phyloP scores from a whole-genome alignment of 2,888 invertebrate species.

The Drosophila antonietae region DNA sequence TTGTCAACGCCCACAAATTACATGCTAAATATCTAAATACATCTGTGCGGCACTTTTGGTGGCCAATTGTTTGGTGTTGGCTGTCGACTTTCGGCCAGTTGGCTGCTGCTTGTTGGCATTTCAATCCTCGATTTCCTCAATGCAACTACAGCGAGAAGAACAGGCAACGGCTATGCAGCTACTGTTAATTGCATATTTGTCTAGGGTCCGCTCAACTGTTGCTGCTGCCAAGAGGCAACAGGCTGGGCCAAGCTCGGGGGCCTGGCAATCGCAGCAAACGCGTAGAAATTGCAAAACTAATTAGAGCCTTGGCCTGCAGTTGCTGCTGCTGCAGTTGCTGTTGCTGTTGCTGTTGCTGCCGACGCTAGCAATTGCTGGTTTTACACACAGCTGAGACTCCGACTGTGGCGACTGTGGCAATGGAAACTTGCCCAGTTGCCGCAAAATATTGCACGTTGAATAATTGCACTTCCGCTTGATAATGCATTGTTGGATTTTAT shows the following conservation, averaged over 20 bases:
- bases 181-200: slow-evolving; percentile 81
- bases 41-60: slow-evolving; percentile 72
- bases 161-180: slow-evolving; percentile 41
- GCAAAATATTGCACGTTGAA: slow-evolving; percentile 81
- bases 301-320: slow-evolving; percentile 75
- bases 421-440: slow-evolving; percentile 57
- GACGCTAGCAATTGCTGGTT: slow-evolving; percentile 76
- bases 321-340: slow-evolving; percentile 15
- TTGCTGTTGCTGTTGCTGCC: slow-evolving; percentile 27
- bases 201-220: slow-evolving; percentile 71
- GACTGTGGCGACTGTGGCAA: slow-evolving; percentile 10
- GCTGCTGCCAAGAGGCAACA: slow-evolving; percentile 76
- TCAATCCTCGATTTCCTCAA: slow-evolving; percentile 55
- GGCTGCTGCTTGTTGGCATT: slow-evolving; percentile 27
- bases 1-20: slow-evolving; percentile 72
- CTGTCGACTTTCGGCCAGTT: slow-evolving; percentile 57
- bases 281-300: slow-evolving; percentile 81
- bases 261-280: slow-evolving; percentile 60
- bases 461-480: slow-evolving; percentile 80
- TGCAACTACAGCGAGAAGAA: slow-evolving; percentile 30
- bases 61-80: slow-evolving; percentile 57
- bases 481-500: slow-evolving; percentile 80
- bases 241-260: slow-evolving; percentile 44
- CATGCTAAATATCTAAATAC: slow-evolving; percentile 63
- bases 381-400: slow-evolving; percentile 58